Base-by-base conservation (phyloP, 2,113 vertebrate genomes). In the Corythornis cristatus region DNA sequence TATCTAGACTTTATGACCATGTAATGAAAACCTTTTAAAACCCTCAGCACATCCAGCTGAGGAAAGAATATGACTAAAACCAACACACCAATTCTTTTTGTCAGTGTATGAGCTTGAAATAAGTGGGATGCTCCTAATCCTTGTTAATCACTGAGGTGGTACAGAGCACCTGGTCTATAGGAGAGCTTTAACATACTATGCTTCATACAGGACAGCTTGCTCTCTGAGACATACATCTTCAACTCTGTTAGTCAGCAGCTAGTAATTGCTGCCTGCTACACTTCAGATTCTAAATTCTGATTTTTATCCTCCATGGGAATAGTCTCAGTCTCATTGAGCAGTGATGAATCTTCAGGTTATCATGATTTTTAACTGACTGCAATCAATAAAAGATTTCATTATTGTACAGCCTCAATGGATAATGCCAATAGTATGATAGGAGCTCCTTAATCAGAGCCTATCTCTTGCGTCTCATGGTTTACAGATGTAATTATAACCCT, bases 351-450 rank as follows among this genome's bases (percentile, higher is more conserved):
- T 50, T 48, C 15, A 48, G 10, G 20, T 82, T 71, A 72, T 54
- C 2, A 0, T 33, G 33, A 64, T 31, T 56, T 83, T 94, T 75
- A 80, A 43, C 42, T 74, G 18, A 11, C 40, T 71, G 26, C 5
- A 53, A 71, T 66, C 40, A 86, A 80, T 86, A 70, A 78, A 86
- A 70, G 9, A 68, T 57, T 58, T 74, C 95, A 78, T 93, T 89
- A 54, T 43, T 62, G 9, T 58, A 83, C 53, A 40, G 15, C 15
- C 31, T 68, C 90, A 60, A 74, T 22, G 14, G 15, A 37, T n/a
- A 82, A 74, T 43, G 21, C 29, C 17, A 1, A 70, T 80, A 57
- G 15, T 57, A 23, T 15, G 56, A 88, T 6, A 71, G 8, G 9
- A 86, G 23, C 9, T 57, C 25, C 56, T 91, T 17, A 17, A 58